A percentile compares a stretch with the other conserved stretches of the same genome.
Conservation (phyloP, 2,888 invertebrate species). For the Ephialtes manifestator region DNA sequence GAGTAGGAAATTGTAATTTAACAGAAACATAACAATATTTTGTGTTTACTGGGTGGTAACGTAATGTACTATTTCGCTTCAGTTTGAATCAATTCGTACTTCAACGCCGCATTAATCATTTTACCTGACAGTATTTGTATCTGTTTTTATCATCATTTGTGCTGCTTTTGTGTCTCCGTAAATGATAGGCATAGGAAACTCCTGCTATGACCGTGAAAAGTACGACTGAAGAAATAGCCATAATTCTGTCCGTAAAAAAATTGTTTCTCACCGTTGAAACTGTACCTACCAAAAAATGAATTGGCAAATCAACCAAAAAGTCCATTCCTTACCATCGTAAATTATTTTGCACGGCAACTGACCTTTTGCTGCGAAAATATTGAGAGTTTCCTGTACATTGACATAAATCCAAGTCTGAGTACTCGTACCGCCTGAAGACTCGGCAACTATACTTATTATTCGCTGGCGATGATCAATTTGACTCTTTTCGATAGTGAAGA, state of each 20-base stretch:
- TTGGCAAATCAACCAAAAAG: neutral
- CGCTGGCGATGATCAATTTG: conserved; percentile 61
- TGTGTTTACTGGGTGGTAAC: no score
- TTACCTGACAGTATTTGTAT: conserved; percentile 72
- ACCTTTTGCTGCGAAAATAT: conserved; percentile 1
- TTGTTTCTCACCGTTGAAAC: neutral
- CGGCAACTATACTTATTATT: conserved; percentile 75
- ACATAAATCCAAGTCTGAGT: conserved; percentile 58
- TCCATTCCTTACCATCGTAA: no score
- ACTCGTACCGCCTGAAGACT: conserved; percentile 77
- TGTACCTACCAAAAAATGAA: neutral
- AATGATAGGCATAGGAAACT: conserved; percentile 41
- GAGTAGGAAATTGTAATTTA: no score
- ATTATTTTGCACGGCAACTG: neutral
- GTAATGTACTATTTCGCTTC: no score
- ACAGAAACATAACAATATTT: no score
- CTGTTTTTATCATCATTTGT: conserved; percentile 59
- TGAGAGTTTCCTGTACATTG: conserved; percentile 29
- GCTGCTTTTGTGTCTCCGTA: conserved; percentile 58
- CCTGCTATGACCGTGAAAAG: conserved; percentile 58
- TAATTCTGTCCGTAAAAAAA: conserved; percentile 53
- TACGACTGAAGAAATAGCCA: conserved; percentile 59
- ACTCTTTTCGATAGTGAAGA: conserved; percentile 52
- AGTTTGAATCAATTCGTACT: no score
- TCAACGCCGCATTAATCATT: neutral